Base-by-base conservation (phyloP, 2,797 vertebrate genomes). In the Cyprinodon diabolis region DNA sequence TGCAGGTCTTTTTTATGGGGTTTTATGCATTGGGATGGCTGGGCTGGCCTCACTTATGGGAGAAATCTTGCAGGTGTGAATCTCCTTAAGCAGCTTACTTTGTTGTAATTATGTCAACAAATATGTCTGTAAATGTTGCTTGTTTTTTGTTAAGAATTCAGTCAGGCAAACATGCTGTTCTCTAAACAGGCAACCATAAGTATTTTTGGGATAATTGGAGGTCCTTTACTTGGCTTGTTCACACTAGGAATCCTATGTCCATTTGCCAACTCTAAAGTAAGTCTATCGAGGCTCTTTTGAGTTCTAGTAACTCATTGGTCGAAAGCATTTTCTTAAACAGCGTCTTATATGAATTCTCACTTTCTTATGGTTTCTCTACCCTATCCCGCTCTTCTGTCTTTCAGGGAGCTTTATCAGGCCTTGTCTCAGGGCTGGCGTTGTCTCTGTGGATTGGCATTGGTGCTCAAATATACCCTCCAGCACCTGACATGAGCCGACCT, bases 21-120 rank as follows among this genome's bases (percentile, higher is more conserved):
- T 77, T 56, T 66, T 96, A n/a, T 98, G 97, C 83, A 97, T 99
- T 6, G 96, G 89, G 40, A 97, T 99, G 97, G 96, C 97, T 72
- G 97, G 92, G 0, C 0, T 99, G 79, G 96, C 97, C 10, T 99
- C 98, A 13, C 65, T 96, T 1, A 92, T 99, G 95, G 97, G 96
- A 84, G 91, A 92, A 55, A 83, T 98, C 84, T 76, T 99, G 68
- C 96, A 99, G 96, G 98, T 98, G 86, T 19, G 15, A 71, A 17
- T 56, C 10, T 0, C n/a, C 1, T 43, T 12, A 12, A 7, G 13
- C 30, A 6, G 21, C 45, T 52, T 51, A 2, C 4, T 21, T 52
- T 23, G 25, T 30, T 66, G 54, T 63, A 66, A 30, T 40, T 23
- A 45, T n/a, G 21, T 12, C 60, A 65, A 65, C 11, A 45, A 6